A percentile compares a stretch with the other conserved stretches of the same genome.
Conservation (phyloP, 1,140 invertebrate genomes). For the Polyergus mexicanus region DNA sequence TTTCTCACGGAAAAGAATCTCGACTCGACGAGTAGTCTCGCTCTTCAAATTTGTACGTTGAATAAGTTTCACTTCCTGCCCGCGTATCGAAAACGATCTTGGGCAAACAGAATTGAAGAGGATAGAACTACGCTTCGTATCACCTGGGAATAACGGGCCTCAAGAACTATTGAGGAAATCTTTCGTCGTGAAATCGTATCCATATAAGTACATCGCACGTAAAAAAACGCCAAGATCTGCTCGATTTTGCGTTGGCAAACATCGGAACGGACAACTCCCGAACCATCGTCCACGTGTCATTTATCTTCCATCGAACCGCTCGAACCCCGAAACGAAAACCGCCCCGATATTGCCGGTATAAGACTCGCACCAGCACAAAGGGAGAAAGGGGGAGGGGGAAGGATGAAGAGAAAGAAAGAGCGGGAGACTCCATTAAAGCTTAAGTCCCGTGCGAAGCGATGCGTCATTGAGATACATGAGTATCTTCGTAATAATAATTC, state of each 20-base stretch:
- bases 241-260: conserved; percentile 1
- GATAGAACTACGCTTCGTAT: too few relatives aligned
- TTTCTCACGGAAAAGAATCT: neutral
- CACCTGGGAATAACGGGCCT: too few relatives aligned
- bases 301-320: conserved; percentile 50
- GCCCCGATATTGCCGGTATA: neutral
- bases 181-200: neutral
- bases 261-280: neutral
- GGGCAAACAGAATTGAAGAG: neutral
- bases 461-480: conserved; percentile 84
- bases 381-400: too few relatives aligned
- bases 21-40: neutral
- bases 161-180: neutral
- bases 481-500: conserved; percentile 84
- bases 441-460: conserved; percentile 86
- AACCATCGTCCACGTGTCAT: conserved; percentile 50
- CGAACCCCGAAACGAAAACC: conserved; percentile 13
- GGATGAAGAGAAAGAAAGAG: conserved; percentile 10
- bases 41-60: neutral
- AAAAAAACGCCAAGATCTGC: neutral
- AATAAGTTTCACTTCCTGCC: neutral
- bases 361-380: conserved; percentile 22
- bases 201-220: neutral
- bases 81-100: neutral
- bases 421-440: conserved; percentile 83